These are phyloP conservation scores for Sylvietta virens DNA, from an alignment of 2,113 vertebrate species.

Conservation along the genomic window DNA sequence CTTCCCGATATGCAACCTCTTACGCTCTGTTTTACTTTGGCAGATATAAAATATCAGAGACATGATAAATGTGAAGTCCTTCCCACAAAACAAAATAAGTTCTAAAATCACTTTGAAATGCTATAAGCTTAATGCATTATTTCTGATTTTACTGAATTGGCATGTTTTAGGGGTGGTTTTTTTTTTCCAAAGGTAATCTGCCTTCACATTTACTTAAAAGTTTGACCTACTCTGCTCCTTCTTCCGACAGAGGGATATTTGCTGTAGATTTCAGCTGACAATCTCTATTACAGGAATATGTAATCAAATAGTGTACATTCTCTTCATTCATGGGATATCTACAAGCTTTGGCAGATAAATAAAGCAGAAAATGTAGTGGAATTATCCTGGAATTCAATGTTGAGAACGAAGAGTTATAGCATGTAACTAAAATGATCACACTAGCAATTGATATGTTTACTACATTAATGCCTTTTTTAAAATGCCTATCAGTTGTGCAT, in stretches of 20 bases:
- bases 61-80: constrained; percentile 9
- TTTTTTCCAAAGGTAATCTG: background rate
- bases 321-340: background rate
- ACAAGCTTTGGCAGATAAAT: background rate
- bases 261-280: background rate
- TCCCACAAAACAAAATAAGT: constrained; percentile 21
- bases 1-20: constrained; percentile 46
- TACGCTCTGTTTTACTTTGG: constrained; percentile 61
- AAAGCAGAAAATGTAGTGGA: background rate
- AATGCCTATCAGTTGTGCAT: background rate
- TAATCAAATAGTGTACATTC: background rate
- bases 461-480: background rate
- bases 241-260: background rate
- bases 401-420: background rate
- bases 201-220: background rate
- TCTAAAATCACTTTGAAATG: constrained; percentile 28
- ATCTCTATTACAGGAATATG: background rate
- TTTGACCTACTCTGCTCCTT: background rate
- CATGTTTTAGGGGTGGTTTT: background rate
- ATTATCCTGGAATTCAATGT: background rate
- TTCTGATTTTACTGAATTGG: background rate
- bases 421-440: background rate
- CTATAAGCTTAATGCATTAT: background rate
- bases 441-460: background rate
- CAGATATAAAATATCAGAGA: constrained; percentile 46